Evolutionary conservation across 1,140 invertebrate species (phyloP).

Genomic region (Drosophila persimilis): DNA sequence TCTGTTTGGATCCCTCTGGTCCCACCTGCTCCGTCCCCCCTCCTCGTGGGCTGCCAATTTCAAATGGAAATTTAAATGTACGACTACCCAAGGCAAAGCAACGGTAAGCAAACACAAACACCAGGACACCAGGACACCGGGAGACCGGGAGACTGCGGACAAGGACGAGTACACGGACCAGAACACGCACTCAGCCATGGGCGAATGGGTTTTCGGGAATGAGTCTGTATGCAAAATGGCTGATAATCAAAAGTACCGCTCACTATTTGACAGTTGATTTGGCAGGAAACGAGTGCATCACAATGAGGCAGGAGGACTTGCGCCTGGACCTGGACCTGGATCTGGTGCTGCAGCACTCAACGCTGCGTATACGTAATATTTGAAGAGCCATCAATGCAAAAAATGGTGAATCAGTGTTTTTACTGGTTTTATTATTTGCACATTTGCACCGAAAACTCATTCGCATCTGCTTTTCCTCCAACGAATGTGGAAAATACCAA

Average conservation of each 20-base stretch:
- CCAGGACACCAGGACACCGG: constrained; percentile 4
- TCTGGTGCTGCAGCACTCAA: not conserved
- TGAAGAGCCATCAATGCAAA: not conserved
- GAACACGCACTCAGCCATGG: constrained; percentile 3
- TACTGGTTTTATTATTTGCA: constrained; percentile 16
- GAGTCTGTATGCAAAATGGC: constrained; percentile 46
- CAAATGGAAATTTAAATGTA: constrained; percentile 75
- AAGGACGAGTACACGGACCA: not conserved
- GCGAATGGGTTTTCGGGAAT: not conserved
- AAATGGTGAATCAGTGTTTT: constrained; percentile 10
- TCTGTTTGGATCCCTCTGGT: constrained; percentile 48
- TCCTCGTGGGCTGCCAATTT: constrained; percentile 50
- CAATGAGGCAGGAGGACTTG: constrained; percentile 3
- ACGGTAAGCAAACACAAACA: constrained; percentile 32
- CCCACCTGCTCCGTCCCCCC: constrained; percentile 7
- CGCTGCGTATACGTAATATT: constrained; percentile 3
- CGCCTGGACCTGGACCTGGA: too few relatives aligned
- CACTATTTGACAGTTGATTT: constrained; percentile 70
- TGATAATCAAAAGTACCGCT: constrained; percentile 62
- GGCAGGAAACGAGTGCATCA: constrained; percentile 42
- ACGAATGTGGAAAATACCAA: constrained; percentile 1
- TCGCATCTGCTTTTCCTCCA: not conserved
- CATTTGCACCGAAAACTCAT: constrained; percentile 5
- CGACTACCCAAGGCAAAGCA: constrained; percentile 28
- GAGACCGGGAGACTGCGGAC: not conserved